phyloP scores from a whole-genome alignment of 2,888 invertebrate species.

The Nomada lathburiana region DNA sequence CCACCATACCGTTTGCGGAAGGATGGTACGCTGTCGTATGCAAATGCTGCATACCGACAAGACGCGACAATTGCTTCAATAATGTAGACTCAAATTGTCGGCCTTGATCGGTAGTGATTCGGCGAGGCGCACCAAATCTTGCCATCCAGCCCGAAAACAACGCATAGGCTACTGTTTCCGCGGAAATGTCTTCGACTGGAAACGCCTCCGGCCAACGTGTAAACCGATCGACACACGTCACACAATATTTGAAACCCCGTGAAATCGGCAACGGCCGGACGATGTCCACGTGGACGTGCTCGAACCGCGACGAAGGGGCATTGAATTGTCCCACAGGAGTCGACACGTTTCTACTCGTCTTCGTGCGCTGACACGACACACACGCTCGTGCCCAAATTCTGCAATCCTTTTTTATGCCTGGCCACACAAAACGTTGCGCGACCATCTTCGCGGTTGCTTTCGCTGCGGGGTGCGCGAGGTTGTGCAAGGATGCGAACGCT shows the following conservation, averaged over 20 bases:
- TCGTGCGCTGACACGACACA: not conserved
- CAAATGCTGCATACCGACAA: no score
- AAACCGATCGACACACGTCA: conserved; percentile 7
- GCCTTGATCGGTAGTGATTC: not conserved
- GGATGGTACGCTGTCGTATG: not conserved
- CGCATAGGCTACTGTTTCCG: not conserved
- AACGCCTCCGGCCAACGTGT: conserved; percentile 12
- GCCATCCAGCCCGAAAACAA: not conserved
- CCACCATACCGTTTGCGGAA: not conserved
- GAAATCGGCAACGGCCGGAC: not conserved
- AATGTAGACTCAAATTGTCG: not conserved
- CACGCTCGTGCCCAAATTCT: conserved; percentile 3
- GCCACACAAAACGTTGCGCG: conserved; percentile 67
- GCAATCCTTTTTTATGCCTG: conserved; percentile 67
- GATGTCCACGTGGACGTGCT: conserved; percentile 4
- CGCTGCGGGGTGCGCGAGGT: not conserved
- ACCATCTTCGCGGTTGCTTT: conserved; percentile 57
- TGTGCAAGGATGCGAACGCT: no score
- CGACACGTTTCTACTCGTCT: not conserved
- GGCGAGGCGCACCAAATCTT: not conserved
- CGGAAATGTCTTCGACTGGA: not conserved
- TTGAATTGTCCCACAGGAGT: not conserved
- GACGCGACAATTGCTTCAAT: not conserved
- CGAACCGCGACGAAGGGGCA: not conserved
- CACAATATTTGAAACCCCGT: not conserved